Evolutionary conservation across 2,113 vertebrate species (phyloP).

Genomic region (Toxotes chatareus): DNA sequence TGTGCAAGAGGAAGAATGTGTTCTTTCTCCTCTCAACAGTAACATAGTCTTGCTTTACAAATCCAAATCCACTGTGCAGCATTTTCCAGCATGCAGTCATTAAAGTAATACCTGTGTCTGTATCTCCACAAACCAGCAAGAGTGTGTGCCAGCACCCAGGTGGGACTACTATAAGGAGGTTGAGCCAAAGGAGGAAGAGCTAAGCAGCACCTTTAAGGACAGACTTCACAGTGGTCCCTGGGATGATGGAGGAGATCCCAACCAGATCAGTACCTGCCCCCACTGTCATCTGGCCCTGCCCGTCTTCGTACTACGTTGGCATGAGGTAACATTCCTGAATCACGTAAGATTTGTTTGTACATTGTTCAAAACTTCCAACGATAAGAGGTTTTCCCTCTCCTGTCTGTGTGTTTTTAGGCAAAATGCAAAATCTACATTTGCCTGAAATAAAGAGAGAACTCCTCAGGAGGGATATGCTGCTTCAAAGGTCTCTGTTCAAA

Average conservation of each 20-base stretch:
- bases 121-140: slow-evolving; percentile 33
- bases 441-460: slow-evolving; percentile 40
- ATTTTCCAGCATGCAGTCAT: neutral
- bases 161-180: neutral
- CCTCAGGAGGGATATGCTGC: slow-evolving; percentile 49
- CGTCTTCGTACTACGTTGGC: slow-evolving; percentile 66
- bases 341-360: rapidly evolving
- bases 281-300: slow-evolving; percentile 83
- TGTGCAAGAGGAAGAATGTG: neutral
- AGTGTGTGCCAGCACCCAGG: neutral
- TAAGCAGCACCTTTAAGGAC: neutral
- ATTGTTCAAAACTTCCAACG: neutral
- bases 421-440: slow-evolving; percentile 55
- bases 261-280: slow-evolving; percentile 75
- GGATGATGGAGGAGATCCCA: neutral
- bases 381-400: neutral
- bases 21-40: too few relatives aligned
- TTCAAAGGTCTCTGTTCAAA: neutral
- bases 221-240: neutral
- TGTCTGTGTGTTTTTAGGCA: slow-evolving; percentile 50
- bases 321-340: slow-evolving; percentile 69
- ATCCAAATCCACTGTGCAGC: neutral
- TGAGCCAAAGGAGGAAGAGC: neutral
- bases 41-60: neutral
- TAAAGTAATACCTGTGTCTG: neutral